Evolutionary conservation across 2,113 vertebrate genomes (phyloP).

Genomic region (Cephalopterus ornatus): DNA sequence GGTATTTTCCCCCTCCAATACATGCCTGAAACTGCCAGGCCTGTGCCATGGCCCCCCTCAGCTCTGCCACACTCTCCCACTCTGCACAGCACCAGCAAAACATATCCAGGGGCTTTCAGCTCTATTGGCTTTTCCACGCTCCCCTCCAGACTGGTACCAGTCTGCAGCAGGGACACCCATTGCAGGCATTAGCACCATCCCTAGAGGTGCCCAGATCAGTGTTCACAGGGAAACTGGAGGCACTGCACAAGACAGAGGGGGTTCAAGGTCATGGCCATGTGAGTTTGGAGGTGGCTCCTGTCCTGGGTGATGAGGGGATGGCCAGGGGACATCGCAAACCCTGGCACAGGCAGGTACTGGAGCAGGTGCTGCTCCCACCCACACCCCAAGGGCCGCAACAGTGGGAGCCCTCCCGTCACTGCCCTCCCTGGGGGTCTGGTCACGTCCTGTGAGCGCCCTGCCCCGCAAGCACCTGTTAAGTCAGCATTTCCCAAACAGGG

Average conservation of each 20-base stretch:
- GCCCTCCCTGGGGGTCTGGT: neutral
- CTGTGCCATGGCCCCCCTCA: rapidly evolving
- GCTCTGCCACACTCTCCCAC: neutral
- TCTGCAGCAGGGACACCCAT: neutral
- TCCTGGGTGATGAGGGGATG: neutral
- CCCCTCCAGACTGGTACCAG: neutral
- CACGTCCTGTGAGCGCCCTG: neutral
- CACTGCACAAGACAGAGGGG: neutral
- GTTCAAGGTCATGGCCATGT: rapidly evolving
- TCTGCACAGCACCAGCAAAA: neutral
- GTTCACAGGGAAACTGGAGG: rapidly evolving
- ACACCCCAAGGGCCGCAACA: neutral
- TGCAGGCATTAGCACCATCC: neutral
- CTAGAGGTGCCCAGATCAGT: rapidly evolving
- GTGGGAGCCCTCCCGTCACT: rapidly evolving
- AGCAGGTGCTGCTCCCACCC: neutral
- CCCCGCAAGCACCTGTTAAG: neutral
- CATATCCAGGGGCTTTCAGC: neutral
- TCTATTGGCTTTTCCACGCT: neutral
- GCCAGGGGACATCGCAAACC: neutral
- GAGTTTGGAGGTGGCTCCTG: neutral
- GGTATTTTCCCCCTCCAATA: neutral
- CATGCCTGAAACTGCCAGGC: neutral
- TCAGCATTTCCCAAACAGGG: neutral
- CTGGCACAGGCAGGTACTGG: neutral